Conservation (phyloP, 2,113 vertebrate genomes). For the Scalopus aquaticus region DNA sequence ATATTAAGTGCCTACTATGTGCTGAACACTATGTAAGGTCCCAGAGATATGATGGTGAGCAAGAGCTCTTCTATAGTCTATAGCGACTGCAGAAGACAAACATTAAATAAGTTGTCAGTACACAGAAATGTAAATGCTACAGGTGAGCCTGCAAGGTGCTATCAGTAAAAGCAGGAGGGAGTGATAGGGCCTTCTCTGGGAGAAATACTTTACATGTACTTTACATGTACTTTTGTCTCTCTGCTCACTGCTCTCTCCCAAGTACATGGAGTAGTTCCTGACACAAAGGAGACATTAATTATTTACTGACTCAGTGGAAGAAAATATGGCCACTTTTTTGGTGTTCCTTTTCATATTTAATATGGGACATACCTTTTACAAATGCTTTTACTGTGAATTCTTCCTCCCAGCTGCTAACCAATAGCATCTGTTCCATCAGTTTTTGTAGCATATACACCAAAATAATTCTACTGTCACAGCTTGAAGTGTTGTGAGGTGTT, state of each 20-base stretch:
- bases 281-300: not conserved
- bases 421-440: constrained; percentile 83
- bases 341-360: not conserved
- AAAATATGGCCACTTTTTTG: not conserved
- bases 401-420: constrained; percentile 82
- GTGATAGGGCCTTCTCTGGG: not conserved
- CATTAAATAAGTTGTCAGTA: not conserved
- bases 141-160: not conserved
- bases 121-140: not conserved
- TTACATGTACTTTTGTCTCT: not conserved
- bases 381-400: constrained; percentile 84
- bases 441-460: constrained; percentile 86
- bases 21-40: not conserved
- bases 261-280: not conserved
- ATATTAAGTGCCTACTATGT: not conserved
- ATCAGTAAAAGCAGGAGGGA: not conserved
- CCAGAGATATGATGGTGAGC: not conserved
- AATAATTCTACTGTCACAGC: constrained; percentile 86
- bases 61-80: not conserved
- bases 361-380: constrained; percentile 86
- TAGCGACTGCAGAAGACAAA: not conserved
- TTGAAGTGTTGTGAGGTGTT: constrained; percentile 38
- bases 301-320: not conserved
- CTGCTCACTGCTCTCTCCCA: not conserved
- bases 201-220: not conserved